Conservation (phyloP, 2,888 invertebrate species). For the Bombylius discolor region DNA sequence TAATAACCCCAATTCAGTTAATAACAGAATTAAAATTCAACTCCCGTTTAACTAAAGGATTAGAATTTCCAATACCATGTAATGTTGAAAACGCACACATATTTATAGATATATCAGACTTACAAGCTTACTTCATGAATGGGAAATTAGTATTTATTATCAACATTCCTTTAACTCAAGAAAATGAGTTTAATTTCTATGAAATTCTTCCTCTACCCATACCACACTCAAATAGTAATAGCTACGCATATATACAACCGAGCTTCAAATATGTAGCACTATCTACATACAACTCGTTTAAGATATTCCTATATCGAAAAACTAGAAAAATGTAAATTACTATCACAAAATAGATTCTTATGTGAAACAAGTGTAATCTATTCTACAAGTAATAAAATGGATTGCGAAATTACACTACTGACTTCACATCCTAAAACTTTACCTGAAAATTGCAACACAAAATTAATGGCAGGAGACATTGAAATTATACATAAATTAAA, state of each 20-base stretch:
- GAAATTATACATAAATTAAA: neutral
- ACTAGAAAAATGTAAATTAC: too few relatives aligned
- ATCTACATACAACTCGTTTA: neutral
- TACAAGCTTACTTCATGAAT: too few relatives aligned
- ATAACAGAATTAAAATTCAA: neutral
- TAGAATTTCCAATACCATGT: neutral
- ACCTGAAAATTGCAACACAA: neutral
- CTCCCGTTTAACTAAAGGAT: too few relatives aligned
- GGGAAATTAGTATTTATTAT: too few relatives aligned
- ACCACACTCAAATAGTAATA: too few relatives aligned
- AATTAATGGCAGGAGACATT: neutral
- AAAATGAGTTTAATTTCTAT: too few relatives aligned
- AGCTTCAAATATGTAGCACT: neutral
- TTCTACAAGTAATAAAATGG: neutral
- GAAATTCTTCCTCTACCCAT: too few relatives aligned
- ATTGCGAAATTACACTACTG: neutral
- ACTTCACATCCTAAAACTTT: neutral
- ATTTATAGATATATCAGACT: too few relatives aligned
- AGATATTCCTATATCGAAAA: neutral
- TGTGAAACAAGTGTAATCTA: neutral
- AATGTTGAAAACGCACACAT: neutral
- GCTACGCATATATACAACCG: neutral
- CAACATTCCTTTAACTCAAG: neutral
- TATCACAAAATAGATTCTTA: too few relatives aligned
- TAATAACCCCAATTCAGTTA: neutral